Conservation (phyloP, 2,113 vertebrate species). For the Petroica traversi region DNA sequence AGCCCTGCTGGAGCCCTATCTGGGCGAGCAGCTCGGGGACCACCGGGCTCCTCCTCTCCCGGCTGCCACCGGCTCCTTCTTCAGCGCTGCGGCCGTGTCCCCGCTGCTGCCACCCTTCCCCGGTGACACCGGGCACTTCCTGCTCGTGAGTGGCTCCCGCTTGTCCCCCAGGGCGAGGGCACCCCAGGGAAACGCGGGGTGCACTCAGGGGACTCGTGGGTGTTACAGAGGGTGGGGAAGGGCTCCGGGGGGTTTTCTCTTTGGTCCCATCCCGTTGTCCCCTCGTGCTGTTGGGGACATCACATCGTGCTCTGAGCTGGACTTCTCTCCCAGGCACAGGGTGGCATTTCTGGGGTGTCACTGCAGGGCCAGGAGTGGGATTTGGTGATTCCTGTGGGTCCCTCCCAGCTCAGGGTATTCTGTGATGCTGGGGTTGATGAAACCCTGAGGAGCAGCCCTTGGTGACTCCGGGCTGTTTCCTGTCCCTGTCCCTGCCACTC, state of each 20-base stretch:
- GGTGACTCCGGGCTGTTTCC: background rate
- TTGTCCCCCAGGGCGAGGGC: background rate
- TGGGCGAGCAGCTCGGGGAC: conserved; percentile 82
- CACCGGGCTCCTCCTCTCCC: conserved; percentile 75
- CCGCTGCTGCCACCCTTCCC: conserved; percentile 83
- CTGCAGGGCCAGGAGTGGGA: background rate
- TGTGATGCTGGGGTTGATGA: background rate
- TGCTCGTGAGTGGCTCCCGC: conserved; percentile 78
- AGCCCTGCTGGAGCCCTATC: conserved; percentile 83
- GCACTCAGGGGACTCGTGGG: accelerated
- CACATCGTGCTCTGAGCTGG: background rate
- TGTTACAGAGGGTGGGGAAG: background rate
- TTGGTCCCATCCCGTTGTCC: background rate
- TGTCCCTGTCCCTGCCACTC: background rate
- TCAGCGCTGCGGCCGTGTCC: conserved; percentile 79
- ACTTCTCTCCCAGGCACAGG: background rate
- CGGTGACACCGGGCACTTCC: conserved; percentile 78
- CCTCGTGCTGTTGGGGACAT: background rate
- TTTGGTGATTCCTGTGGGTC: background rate
- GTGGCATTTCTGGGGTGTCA: background rate
- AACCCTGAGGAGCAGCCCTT: background rate
- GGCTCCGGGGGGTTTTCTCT: background rate
- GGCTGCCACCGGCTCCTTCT: conserved; percentile 67
- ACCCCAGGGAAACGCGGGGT: background rate
- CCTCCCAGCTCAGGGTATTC: background rate